Evolutionary conservation across 2,113 vertebrate species (phyloP), one percentile per base, ranked within the genome.

Genomic region (Nothobranchius kuhntae): DNA sequence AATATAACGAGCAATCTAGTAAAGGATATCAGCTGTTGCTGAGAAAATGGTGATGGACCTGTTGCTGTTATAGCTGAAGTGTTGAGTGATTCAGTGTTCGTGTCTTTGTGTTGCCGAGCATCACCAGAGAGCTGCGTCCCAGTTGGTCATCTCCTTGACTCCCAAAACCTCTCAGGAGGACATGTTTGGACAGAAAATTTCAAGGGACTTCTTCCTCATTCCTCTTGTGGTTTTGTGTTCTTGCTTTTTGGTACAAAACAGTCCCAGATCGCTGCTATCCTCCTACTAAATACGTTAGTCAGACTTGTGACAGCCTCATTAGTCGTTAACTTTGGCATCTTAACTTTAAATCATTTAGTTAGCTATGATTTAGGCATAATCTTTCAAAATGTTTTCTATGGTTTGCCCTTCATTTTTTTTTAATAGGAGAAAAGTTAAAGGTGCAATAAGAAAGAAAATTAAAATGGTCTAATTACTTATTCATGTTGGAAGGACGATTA

Each of bases 131-230:
- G 76, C 57, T 44, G 42, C 0, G 58, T 53, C 78, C 54, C 65
- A 89, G 87, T 89, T 85, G 70, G 75, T 83, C 38, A 87, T 93
- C 81, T 91, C 91, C 88, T 90, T 90, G 91, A 89, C 89, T 83
- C 85, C 87, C 38, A 4, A 75, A 84, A 63, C 85, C 87, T 82
- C 73, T 82, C 52, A 68, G 86, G 90, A 90, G 78, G 82, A 77
- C 81, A 73, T 87, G 79, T 91, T 92, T 86, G 79, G 77, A 89
- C 67, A 64, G 40, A 81, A 17, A 80, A 53, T 66, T 86, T 86
- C 78, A 53, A 9, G 81, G 77, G 71, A 84, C 60, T 46, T 17
- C 47, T 66, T 59, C 9, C 42, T 53, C 17, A 42, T 15, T 57
- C 75, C 76, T 10, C 81, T 47, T 11, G 2, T 71, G 69, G 62